A percentile compares a stretch with the other conserved stretches of the same genome.
Conservation (phyloP, 1,140 invertebrate species). For the Lasioglossum baleicum region DNA sequence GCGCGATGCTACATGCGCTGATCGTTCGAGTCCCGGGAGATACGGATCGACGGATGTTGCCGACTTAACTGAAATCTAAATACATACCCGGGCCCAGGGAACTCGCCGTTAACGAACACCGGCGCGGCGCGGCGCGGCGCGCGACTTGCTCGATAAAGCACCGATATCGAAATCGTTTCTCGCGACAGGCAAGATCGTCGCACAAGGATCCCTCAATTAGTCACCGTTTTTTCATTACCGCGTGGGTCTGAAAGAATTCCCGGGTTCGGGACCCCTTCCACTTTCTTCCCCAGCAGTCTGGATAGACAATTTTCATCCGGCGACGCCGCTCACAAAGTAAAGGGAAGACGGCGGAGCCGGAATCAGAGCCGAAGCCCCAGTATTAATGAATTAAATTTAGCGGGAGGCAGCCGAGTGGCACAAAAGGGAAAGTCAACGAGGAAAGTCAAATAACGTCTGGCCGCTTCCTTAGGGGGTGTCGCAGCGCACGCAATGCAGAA, state of each 20-base stretch:
- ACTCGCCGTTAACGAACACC: background rate
- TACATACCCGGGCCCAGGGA: background rate
- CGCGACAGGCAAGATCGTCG: too few species aligned
- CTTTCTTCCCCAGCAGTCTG: background rate
- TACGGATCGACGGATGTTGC: conserved; percentile 27
- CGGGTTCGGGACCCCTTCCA: background rate
- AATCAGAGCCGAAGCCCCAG: conserved; percentile 11
- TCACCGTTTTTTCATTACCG: background rate
- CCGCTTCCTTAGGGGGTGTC: background rate
- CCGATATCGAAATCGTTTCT: too few species aligned
- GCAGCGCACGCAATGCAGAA: background rate
- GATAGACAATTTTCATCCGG: background rate
- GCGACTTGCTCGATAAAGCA: too few species aligned
- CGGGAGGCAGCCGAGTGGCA: conserved; percentile 15
- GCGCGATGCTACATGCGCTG: conserved; percentile 16
- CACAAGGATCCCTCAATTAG: background rate
- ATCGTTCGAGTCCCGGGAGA: conserved; percentile 20
- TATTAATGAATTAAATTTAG: conserved; percentile 57
- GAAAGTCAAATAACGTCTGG: conserved; percentile 46
- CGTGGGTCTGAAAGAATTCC: background rate
- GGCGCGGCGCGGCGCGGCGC: too few species aligned
- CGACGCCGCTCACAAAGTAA: conserved; percentile 1
- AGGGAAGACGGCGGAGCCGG: background rate
- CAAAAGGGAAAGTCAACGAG: conserved; percentile 39
- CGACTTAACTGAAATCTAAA: conserved; percentile 17